These are phyloP conservation scores for Hippolais icterina DNA, from an alignment of 2,113 vertebrate species.

Conservation along the genomic window DNA sequence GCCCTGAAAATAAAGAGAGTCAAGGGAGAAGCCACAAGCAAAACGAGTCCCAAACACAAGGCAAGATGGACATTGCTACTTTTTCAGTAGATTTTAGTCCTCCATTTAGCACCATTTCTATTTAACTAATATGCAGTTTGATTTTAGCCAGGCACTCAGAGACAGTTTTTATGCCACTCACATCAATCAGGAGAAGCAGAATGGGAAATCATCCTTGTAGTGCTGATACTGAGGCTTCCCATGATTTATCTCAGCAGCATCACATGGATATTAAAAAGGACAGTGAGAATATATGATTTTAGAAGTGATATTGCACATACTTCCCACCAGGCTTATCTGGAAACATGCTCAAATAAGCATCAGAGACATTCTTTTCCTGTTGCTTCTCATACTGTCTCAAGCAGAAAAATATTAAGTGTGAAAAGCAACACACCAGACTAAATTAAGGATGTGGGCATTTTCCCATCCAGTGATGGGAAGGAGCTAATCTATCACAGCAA, in stretches of 20 bases:
- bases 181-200: neutral
- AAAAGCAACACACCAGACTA: neutral
- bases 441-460: neutral
- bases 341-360: neutral
- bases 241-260: neutral
- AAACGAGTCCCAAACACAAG: neutral
- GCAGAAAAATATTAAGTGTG: neutral
- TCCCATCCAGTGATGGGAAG: neutral
- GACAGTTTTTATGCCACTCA: neutral
- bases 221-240: neutral
- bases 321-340: neutral
- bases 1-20: neutral
- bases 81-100: neutral
- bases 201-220: neutral
- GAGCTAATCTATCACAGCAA: neutral
- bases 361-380: neutral
- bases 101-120: neutral
- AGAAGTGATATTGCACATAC: neutral
- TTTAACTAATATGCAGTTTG: neutral
- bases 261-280: neutral
- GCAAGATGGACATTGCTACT: neutral
- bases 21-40: neutral
- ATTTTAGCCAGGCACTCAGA: conserved; percentile 3
- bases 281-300: neutral
- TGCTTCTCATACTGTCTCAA: neutral